Evolutionary conservation across 1,140 invertebrate genomes (phyloP), one percentile per base, ranked within the genome.

Genomic region (Eufriesea mexicana): DNA sequence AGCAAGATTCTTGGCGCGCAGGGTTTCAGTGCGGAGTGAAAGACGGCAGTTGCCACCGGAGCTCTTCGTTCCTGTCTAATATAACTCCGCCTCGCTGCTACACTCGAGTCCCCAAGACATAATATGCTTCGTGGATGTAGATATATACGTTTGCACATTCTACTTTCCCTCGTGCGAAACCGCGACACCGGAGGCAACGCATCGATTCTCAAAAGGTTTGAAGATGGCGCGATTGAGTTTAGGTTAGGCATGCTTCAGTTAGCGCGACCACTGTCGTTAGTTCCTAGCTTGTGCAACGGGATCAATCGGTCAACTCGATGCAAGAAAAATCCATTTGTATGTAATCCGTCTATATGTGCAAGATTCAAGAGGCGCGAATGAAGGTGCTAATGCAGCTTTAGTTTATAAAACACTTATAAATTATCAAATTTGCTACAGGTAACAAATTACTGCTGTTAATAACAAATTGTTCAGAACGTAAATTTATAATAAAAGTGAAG

Each of bases 1-100:
- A 93, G 90, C 85, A 81, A 92, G 91, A 93, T 93, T 92, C 91
- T 92, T 91, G 89, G 89, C 86, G 84, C 89, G 82, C 79, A 84
- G 89, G 90, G 86, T 90, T 91, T 91, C 90, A 91, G 86, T 91
- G 84, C 84, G 84, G 79, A 91, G 89, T 91, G 91, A 92, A 92
- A 92, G 91, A 92, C 91, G 91, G 84, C 89, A 92, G 91, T 92
- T 92, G 91, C 89, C 84, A 92, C 89, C 89, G 87, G 90, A 92
- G 89, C 91, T 92, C 89, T 90, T 90, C 83, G 89, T 75, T 90
- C 87, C 87, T 88, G 89, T 91, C 87, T 90, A 91, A 91, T 91
- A 91, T 91, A 91, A 91, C 84, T 87, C 86, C 61, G 51, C 71
- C 74, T 55, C 80, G 87, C 66, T 70, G 71, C 66, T 88, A 77